Conservation (phyloP, 2,113 vertebrate genomes). For the Smithornis capensis region DNA sequence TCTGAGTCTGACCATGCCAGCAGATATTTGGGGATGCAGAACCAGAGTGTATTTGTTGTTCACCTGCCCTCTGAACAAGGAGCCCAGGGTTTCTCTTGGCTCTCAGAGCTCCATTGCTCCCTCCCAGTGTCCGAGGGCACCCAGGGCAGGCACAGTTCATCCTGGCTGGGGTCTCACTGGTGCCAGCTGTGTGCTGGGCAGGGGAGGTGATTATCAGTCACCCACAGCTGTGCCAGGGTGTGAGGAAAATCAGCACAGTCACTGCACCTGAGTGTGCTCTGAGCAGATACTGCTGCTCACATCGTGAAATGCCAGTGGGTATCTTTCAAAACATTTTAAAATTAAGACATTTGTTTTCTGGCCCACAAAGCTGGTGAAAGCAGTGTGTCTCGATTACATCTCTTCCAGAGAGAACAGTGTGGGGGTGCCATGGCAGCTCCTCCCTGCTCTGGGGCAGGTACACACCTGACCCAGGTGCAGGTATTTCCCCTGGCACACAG, state of each 20-base stretch:
- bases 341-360: neutral
- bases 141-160: neutral
- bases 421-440: neutral
- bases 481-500: neutral
- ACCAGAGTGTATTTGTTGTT: neutral
- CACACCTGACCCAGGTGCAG: neutral
- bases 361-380: neutral
- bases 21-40: neutral
- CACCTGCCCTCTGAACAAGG: neutral
- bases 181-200: neutral
- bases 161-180: fast-evolving
- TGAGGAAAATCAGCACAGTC: neutral
- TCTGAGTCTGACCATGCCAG: neutral
- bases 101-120: neutral
- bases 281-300: neutral
- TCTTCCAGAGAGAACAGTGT: neutral
- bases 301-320: neutral
- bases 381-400: neutral
- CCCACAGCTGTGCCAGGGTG: neutral
- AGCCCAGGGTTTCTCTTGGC: neutral
- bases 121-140: neutral
- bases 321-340: neutral
- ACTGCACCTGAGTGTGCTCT: neutral
- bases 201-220: neutral
- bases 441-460: neutral